These are phyloP conservation scores for Orthosia incerta DNA, from an alignment of 2,888 invertebrate species.

Conservation along the genomic window DNA sequence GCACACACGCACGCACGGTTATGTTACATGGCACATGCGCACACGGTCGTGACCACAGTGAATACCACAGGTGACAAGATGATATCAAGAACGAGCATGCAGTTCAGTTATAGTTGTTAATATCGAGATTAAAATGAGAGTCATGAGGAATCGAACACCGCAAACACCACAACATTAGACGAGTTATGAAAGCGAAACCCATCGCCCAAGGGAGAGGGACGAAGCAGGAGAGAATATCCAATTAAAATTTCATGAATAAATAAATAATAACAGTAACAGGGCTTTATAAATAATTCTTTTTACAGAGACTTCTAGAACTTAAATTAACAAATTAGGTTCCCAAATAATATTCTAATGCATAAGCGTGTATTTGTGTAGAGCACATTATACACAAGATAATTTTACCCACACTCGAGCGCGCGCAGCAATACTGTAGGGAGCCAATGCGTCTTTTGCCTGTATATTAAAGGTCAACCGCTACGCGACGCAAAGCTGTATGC, in stretches of 20 bases:
- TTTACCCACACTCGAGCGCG: slow-evolving; percentile 5
- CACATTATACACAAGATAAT: background rate
- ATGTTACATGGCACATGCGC: slow-evolving; percentile 60
- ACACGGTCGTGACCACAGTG: slow-evolving; percentile 70
- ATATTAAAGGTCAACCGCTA: no score
- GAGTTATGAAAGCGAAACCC: slow-evolving; percentile 87
- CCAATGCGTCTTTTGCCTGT: no score
- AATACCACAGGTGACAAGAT: slow-evolving; percentile 72
- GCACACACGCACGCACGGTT: slow-evolving; percentile 55
- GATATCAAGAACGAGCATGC: slow-evolving; percentile 74
- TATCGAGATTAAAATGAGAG: slow-evolving; percentile 75
- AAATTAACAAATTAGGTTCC: background rate
- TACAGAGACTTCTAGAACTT: background rate
- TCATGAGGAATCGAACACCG: slow-evolving; percentile 79
- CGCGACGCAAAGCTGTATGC: no score
- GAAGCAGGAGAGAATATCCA: slow-evolving; percentile 74
- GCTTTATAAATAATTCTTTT: background rate
- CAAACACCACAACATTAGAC: slow-evolving; percentile 82
- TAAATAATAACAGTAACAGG: background rate
- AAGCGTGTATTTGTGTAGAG: background rate
- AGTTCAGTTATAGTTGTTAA: slow-evolving; percentile 75
- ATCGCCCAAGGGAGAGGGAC: slow-evolving; percentile 77
- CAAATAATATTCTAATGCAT: background rate
- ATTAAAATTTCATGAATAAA: slow-evolving; percentile 66
- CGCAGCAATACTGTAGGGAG: background rate